Percentiles rank a stretch among this genome's conserved stretches.
These are phyloP conservation scores for Pluvianellus socialis DNA, from an alignment of 2,113 vertebrate genomes.

Conservation along the genomic window DNA sequence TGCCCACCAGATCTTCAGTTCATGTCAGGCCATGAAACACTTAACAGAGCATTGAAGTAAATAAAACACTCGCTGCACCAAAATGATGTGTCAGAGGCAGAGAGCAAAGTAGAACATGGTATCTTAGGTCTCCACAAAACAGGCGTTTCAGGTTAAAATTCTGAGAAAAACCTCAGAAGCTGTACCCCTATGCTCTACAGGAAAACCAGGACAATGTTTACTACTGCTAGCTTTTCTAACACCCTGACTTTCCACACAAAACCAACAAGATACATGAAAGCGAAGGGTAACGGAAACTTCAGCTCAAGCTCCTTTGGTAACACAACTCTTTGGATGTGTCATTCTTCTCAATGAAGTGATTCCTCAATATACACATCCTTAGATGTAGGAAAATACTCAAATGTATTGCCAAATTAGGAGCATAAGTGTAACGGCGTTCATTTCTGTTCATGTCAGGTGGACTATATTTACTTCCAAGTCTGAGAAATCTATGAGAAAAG, in stretches of 20 bases:
- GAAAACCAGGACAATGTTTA: background rate
- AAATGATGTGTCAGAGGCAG: background rate
- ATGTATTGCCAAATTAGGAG: background rate
- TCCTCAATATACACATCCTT: background rate
- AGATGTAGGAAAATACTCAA: background rate
- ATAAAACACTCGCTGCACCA: background rate
- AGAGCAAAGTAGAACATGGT: background rate
- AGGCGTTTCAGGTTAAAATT: background rate
- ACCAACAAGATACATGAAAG: background rate
- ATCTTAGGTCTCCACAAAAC: background rate
- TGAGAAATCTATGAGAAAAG: background rate
- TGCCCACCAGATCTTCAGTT: background rate
- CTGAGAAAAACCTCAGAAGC: background rate
- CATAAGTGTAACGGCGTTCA: fast-evolving
- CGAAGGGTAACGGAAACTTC: background rate
- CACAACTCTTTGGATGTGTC: background rate
- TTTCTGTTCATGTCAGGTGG: background rate
- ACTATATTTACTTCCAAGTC: background rate
- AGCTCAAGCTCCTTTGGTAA: background rate
- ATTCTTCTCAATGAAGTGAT: background rate
- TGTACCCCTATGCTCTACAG: background rate
- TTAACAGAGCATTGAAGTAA: background rate
- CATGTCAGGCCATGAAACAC: background rate
- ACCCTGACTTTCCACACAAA: background rate
- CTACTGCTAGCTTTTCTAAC: background rate